phyloP scores from a whole-genome alignment of 2,888 invertebrate genomes.

The Drosophila neonasuta region DNA sequence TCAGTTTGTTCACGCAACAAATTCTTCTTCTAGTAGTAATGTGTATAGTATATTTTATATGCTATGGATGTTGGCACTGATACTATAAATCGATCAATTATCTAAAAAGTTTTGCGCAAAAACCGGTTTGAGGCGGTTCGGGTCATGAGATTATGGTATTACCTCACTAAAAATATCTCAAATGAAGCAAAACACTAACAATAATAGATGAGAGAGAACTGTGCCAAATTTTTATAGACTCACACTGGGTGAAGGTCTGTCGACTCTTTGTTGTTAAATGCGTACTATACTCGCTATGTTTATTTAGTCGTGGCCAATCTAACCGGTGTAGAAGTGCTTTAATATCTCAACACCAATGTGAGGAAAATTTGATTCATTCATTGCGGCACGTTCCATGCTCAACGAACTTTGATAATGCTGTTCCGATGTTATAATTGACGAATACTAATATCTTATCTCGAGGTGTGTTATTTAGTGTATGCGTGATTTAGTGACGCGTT shows the following conservation, averaged over 20 bases:
- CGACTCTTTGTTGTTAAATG: constrained; percentile 18
- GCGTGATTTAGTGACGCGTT: constrained; percentile 47
- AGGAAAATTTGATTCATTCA: constrained; percentile 48
- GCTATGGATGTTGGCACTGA: constrained; percentile 24
- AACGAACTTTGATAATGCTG: constrained; percentile 19
- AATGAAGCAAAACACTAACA: constrained; percentile 23
- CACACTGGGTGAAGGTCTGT: constrained; percentile 67
- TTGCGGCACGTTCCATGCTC: constrained; percentile 26
- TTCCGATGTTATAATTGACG: background rate
- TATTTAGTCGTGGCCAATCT: constrained; percentile 2
- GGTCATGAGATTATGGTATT: constrained; percentile 30
- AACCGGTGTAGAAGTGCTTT: background rate
- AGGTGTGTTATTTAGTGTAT: constrained; percentile 17
- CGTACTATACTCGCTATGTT: background rate
- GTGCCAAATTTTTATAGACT: constrained; percentile 61
- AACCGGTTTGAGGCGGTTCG: constrained; percentile 39
- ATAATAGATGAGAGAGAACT: constrained; percentile 41
- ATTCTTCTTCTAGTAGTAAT: background rate
- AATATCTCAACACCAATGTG: constrained; percentile 11
- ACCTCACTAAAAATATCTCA: constrained; percentile 42
- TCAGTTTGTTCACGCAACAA: constrained; percentile 33
- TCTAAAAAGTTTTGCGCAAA: constrained; percentile 29
- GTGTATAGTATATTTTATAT: constrained; percentile 4
- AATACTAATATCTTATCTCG: constrained; percentile 54
- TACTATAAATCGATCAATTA: constrained; percentile 50